phyloP scores from a whole-genome alignment of 2,888 invertebrate species.

The Cephus sareptanus region DNA sequence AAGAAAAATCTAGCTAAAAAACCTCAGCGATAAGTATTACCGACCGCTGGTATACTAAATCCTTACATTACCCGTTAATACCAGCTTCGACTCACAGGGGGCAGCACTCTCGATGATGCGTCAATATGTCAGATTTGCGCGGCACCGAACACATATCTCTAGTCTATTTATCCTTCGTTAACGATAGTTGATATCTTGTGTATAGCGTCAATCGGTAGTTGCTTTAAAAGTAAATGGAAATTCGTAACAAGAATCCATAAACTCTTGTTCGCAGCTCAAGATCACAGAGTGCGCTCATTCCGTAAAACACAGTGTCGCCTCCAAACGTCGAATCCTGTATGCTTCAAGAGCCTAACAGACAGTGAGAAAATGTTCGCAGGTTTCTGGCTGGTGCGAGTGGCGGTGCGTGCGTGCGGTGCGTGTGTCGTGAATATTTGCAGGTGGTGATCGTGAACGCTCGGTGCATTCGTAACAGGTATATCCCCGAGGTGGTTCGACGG shows the following conservation, averaged over 20 bases:
- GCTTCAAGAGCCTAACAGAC: background rate
- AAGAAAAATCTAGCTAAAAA: background rate
- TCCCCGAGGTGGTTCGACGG: background rate
- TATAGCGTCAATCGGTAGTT: background rate
- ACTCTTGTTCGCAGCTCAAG: background rate
- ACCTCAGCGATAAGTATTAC: background rate
- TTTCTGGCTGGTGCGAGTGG: slow-evolving; percentile 44
- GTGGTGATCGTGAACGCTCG: slow-evolving; percentile 39
- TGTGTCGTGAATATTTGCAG: slow-evolving; percentile 47
- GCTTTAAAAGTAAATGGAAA: background rate
- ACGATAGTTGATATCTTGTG: background rate
- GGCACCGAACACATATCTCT: background rate
- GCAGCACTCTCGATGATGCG: background rate
- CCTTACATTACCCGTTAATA: background rate
- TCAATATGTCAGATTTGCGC: background rate
- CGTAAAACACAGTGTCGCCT: background rate
- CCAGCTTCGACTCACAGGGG: background rate
- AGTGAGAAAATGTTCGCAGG: slow-evolving; percentile 34
- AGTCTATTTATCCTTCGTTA: background rate
- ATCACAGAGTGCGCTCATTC: background rate
- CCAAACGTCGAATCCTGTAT: background rate
- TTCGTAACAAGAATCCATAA: background rate
- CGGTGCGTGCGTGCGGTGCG: slow-evolving; percentile 38
- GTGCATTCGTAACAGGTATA: background rate
- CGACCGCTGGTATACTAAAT: background rate